Evolutionary conservation across 2,113 vertebrate genomes (phyloP), one percentile per base, ranked within the genome.

Genomic region (Balaenoptera acutorostrata): DNA sequence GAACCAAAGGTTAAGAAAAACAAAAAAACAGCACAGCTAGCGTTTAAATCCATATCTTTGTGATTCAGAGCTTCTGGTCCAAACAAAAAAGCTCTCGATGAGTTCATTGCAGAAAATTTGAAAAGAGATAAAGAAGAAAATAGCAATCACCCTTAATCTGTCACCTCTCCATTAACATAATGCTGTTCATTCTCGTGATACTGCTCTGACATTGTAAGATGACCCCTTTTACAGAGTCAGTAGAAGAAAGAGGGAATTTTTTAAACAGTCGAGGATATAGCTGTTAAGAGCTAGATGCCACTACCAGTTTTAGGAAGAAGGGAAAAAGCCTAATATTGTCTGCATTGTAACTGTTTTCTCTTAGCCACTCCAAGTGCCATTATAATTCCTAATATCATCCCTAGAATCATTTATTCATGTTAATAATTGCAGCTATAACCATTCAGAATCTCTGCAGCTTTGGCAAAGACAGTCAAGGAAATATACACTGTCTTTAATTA

Each of bases 401-500:
- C 57, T 77, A 12, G 36, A 82, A 83, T 96, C 89, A 92, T 71
- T 96, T 96, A n/a, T 92, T 82, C 55, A 81, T 93, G n/a, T 46
- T 97, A 80, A 93, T 92, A 83, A 93, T n/a, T 92, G 57, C 59
- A 66, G 7, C 61, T 93, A 49, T 69, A 78, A 80, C 31, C 81
- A 89, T 95, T 87, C 68, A 64, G 46, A 78, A 94, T 88, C 85
- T 77, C 78, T 83, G 25, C 29, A 71, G 57, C 61, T 64, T 75
- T 92, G 80, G 80, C 46, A 74, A 87, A 93, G 18, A 69, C 49
- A 66, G 83, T 83, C 29, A 75, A 63, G 39, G 41, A 95, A 95
- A 81, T 90, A 78, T 10, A 86, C 6, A 27, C 41, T 68, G 63
- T 74, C 92, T 87, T 95, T 97, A 82, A 94, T 95, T 90, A 94